Base-by-base conservation (phyloP, 2,888 invertebrate genomes). In the Caradrina clavipalpis region DNA sequence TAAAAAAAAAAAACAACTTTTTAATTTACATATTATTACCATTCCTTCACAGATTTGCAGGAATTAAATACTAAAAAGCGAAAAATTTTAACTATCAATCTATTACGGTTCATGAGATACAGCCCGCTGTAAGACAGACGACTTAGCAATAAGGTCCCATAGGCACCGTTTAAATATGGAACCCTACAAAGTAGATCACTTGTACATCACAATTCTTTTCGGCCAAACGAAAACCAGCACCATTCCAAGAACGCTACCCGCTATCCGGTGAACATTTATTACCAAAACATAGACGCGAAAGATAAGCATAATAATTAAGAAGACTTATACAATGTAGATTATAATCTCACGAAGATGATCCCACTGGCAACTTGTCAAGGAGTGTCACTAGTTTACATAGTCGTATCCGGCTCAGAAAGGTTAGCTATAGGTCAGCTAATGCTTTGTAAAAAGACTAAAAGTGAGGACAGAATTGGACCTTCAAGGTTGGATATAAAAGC, bases 331-430 rank as follows among this genome's bases (percentile, higher is more conserved):
- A 80, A 65, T 69, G 55, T 56, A 26, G 21, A 31, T 61, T 58
- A 62, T 62, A 35, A 54, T 69, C 77, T 39, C 76, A 80, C 63
- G 39, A 8, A 53, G 65, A 73, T 73, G 73, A 76, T 58, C 35
- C 31, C 80, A 68, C 45, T 61, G 35, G 17, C 39, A 42, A 26
- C 39, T 17, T 15, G 47, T 62, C 47, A 60, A 63, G 59, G 75
- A 62, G 58, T 59, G 78, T 73, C 74, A 50, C 39, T 58, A 76
- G 80, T 80, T 77, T 80, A 77, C 35, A 76, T 61, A 61, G 57
- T 11, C 21, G 65, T 22, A 77, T 77, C 77, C 77, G 77, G 77
- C n/a, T 76, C 60, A 47, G 31, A 69, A 74, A 74, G 73, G 73
- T 73, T 73, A 73, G 63, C 73, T 17, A 71, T 78, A 73, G 73